Evolutionary conservation across 2,888 invertebrate species (phyloP).

Genomic region (Exephanes ischioxanthus): DNA sequence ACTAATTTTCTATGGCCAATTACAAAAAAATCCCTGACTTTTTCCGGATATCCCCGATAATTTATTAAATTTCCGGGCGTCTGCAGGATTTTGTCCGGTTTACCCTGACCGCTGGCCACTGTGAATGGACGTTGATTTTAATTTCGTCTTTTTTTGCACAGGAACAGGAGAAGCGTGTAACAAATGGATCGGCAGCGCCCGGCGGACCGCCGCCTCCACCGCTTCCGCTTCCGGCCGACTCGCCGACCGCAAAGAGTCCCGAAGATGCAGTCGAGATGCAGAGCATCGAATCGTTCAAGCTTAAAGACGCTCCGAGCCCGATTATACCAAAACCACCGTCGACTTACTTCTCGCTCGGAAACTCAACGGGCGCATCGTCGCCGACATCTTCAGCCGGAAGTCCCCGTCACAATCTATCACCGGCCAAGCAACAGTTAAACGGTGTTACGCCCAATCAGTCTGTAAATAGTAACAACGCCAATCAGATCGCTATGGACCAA

Average conservation of each 20-base stretch:
- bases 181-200: conserved; percentile 68
- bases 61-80: neutral
- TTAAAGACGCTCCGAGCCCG: conserved; percentile 88
- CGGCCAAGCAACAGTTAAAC: conserved; percentile 84
- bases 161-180: conserved; percentile 79
- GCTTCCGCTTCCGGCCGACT: conserved; percentile 74
- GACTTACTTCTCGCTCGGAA: conserved; percentile 87
- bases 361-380: conserved; percentile 72
- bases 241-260: conserved; percentile 75
- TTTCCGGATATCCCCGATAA: neutral
- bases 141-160: conserved; percentile 56
- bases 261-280: conserved; percentile 90
- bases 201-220: conserved; percentile 77
- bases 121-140: neutral
- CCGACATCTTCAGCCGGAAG: conserved; percentile 74
- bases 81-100: too few species aligned
- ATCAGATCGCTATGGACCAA: conserved; percentile 69
- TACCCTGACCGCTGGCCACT: neutral
- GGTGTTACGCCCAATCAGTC: conserved; percentile 51
- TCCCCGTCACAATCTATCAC: conserved; percentile 78
- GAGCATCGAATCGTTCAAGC: conserved; percentile 91
- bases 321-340: conserved; percentile 89
- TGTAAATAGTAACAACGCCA: conserved; percentile 62
- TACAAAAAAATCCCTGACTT: too few species aligned
- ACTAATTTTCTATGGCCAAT: too few species aligned